Base-by-base conservation (phyloP, 1,140 invertebrate species). In the Trachymyrmex cornetzi region DNA sequence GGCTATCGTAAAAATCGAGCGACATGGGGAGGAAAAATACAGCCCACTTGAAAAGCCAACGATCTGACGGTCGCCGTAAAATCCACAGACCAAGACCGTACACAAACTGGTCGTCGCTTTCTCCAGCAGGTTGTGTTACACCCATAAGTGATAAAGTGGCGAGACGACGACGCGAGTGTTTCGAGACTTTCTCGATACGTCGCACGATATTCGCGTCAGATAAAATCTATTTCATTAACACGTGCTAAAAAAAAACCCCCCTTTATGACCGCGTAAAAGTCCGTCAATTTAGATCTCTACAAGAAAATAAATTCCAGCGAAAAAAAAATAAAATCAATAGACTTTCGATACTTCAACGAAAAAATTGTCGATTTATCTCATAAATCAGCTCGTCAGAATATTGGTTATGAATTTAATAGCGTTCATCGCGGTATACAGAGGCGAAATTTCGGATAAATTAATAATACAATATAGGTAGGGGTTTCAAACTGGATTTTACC, bases 131-230 rank as follows among this genome's bases (percentile, higher is more conserved):
- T 50, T 81, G 44, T 79, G 71, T 77, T 88, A 87, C 77, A 87
- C 77, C 71, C 64, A 72, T 88, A 80, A 81, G 86, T 88, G 87
- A 90, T 89, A 87, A 90, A 88, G 38, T 67, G 24, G 53, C 69
- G 38, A 57, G 69, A 63, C 67, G 67, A 85, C 82, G 64, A 50
- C 66, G 72, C 63, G 55, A 77, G n/a, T 63, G 48, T 84, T 61
- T 74, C 79, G 61, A 38, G 34, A 85, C 86, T 90, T 90, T 90
- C 88, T 86, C 88, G 88, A 59, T 48, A 5, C 34, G 38, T 12
- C 59, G n/a, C 55, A 75, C 50, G 57, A 30, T 55, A 53, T n/a
- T 63, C 44, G 22, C 24, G 44, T 2, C 57, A n/a, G 14, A 55
- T 14, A 59, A 88, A 72, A 50, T 79, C 50, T 85, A 53, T 79